Base-by-base conservation (phyloP, 2,888 invertebrate genomes). In the Plutella xylostella region DNA sequence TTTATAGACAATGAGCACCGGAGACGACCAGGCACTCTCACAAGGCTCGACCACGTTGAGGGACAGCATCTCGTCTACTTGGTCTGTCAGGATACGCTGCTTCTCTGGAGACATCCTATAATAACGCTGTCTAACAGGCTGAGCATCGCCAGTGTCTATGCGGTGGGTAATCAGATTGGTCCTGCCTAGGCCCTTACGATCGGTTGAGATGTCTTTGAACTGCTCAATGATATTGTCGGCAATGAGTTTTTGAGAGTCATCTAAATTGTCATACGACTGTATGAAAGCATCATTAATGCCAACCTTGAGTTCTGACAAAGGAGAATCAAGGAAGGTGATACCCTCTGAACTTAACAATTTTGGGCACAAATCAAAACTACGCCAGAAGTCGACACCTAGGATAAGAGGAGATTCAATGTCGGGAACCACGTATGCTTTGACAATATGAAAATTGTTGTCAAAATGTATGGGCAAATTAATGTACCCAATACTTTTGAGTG, bases 11-110 rank as follows among this genome's bases (percentile, higher is more conserved):
- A 55, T 2, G 0, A 55, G 39, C 3, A 55, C 49, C 3, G 55
- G 53, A 5, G 50, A 53, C 0, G 52, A 55, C 61, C 59, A 59
- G 0, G 55, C 47, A 22, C 58, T 58, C 31, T 57, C 57, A 19
- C 54, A 50, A 2, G 52, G 51, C 15, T 53, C 54, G 5, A 57
- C 37, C 0, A 58, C 53, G 17, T 50, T 54, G 0, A 43, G 18
- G 4, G 51, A 17, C 0, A 52, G 49, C 1, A 45, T 42, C 19
- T 53, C 51, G 1, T 52, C 33, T 0, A 52, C 51, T 18, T 46
- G 49, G 1, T 45, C 15, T n/a, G 18, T 6, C n/a, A 47, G 14
- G 22, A 40, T 40, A 9, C 49, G 25, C 44, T 53, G 51, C 43
- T 58, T 58, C 20, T 54, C 56, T 0, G 56, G 58, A 2, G 58